A percentile compares a stretch with the other conserved stretches of the same genome.
Evolutionary conservation across 2,888 invertebrate genomes (phyloP).

Genomic region (Tachystola acroxantha): DNA sequence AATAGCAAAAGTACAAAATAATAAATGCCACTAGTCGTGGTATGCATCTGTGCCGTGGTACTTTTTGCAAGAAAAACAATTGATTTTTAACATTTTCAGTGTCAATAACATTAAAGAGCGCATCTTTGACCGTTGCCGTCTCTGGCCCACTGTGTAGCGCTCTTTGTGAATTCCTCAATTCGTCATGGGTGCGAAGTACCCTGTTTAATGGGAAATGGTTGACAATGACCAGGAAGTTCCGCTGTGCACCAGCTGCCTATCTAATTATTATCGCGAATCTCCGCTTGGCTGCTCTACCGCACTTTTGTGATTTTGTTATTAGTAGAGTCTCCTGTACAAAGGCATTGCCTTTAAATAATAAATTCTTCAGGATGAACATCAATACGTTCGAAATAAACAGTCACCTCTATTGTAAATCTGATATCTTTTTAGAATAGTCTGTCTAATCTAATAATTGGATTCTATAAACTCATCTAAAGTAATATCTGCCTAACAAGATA

Average conservation of each 20-base stretch:
- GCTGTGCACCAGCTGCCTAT: constrained; percentile 41
- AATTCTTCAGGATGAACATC: no score
- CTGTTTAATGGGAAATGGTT: constrained; percentile 46
- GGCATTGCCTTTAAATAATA: no score
- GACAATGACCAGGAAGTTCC: constrained; percentile 62
- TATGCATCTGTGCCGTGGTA: no score
- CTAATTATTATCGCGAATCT: constrained; percentile 56
- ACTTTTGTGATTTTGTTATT: constrained; percentile 3
- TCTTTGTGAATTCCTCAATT: constrained; percentile 50
- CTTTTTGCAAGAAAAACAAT: constrained; percentile 10
- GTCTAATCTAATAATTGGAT: no score
- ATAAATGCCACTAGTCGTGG: constrained; percentile 6
- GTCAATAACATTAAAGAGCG: constrained; percentile 18
- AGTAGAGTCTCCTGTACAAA: neutral
- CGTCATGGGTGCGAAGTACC: constrained; percentile 40
- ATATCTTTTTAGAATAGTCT: no score
- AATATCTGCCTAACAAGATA: no score
- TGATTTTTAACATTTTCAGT: constrained; percentile 19
- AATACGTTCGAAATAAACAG: no score
- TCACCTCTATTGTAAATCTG: no score
- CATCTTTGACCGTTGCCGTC: constrained; percentile 5
- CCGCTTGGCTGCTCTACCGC: constrained; percentile 22
- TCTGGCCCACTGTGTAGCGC: constrained; percentile 24
- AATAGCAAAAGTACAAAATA: no score
- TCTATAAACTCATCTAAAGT: no score